phyloP scores from a whole-genome alignment of 2,113 vertebrate species.

The Gorsachius goisagi region DNA sequence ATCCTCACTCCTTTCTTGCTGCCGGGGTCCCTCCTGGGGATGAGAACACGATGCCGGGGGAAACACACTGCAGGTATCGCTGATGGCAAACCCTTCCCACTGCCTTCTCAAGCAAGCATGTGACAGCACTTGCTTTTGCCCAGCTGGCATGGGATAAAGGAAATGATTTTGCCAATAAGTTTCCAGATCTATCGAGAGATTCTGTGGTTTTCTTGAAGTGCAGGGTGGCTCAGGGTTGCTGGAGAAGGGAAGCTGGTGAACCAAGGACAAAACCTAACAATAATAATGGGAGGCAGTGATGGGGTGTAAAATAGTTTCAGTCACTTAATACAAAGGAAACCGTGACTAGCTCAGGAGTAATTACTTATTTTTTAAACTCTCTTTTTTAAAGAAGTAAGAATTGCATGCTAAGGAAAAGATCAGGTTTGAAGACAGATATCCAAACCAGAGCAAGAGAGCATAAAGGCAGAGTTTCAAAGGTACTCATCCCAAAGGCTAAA shows the following conservation, averaged over 20 bases:
- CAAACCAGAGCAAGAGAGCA: background rate
- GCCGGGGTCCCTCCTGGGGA: background rate
- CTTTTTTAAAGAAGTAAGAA: background rate
- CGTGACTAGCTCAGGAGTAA: background rate
- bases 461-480: background rate
- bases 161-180: background rate
- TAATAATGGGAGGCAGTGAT: background rate
- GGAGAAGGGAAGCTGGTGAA: background rate
- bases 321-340: background rate
- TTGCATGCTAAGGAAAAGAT: background rate
- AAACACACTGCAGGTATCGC: rapidly evolving
- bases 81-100: background rate
- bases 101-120: background rate
- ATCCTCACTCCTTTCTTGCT: background rate
- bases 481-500: background rate
- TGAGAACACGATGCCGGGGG: background rate
- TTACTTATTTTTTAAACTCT: background rate
- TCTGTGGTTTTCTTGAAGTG: background rate
- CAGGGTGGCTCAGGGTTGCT: background rate
- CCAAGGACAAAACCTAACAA: background rate
- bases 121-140: background rate
- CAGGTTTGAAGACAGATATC: background rate
- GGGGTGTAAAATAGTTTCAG: background rate
- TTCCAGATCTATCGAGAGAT: background rate
- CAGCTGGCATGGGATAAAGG: background rate